Base-by-base conservation (phyloP, 2,113 vertebrate genomes). In the Lampris megalopsis region DNA sequence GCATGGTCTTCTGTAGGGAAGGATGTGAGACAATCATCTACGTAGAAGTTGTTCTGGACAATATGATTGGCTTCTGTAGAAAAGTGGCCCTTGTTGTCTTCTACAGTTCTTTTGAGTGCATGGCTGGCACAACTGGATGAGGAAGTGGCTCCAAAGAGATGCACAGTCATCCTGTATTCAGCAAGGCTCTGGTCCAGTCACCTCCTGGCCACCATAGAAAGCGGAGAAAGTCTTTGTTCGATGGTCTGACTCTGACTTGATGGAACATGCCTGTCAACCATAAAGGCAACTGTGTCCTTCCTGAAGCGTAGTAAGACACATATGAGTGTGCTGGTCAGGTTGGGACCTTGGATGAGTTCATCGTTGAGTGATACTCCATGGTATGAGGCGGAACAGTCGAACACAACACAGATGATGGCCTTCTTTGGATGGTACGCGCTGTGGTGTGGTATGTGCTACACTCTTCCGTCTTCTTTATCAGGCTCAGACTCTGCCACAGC, bases 381-480 rank as follows among this genome's bases (percentile, higher is more conserved):
- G 9, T 49, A 66, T 0, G 47, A 41, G 8, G 37, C 73, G 36
- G 11, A 54, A 42, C 69, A 79, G 13, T 75, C 37, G 63, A 70
- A 75, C 1, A 75, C 58, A 0, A 75, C 65, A 8, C 63, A n/a
- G 1, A 74, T 38, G 6, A 13, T 80, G 1, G n/a, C 10, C 3
- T 75, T 75, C 37, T 64, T 35, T 1, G 54, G 66, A 43, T 75
- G 78, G 47, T 57, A 68, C 1, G 77, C 61, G 2, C 80, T 24
- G 37, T 68, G 73, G 50, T 72, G 74, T 52, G 67, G 73, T 1
- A 77, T 68, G 11, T 74, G 74, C 10, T 42, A 82, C 2, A 81
- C 4, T 6, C 38, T 63, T 3, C 48, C 59, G 41, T 40, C 47
- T 63, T 2, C 6, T 45, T 10, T 42, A 43, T 41, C 43, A 3